Percentiles rank a stretch among this genome's conserved stretches.
Evolutionary conservation across 2,888 invertebrate genomes (phyloP).

Genomic region (Eristalinus aeneus): DNA sequence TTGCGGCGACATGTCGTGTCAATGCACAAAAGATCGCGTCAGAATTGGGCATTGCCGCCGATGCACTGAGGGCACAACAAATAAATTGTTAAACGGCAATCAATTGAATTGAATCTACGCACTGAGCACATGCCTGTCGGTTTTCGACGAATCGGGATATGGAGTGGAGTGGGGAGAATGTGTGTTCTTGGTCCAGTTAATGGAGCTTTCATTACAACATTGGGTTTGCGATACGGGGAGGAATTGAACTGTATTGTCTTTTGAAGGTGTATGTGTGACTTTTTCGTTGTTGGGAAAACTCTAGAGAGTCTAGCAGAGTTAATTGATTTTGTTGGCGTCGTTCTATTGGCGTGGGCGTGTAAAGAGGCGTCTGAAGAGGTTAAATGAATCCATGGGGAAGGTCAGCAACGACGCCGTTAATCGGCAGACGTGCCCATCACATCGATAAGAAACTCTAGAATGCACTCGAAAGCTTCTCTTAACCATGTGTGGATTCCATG

Average conservation of each 20-base stretch:
- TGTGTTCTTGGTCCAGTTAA: slow-evolving; percentile 1
- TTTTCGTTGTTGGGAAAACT: neutral
- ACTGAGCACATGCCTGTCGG: slow-evolving; percentile 42
- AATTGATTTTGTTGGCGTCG: too few species aligned
- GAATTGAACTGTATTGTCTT: slow-evolving; percentile 7
- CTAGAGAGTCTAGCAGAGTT: too few species aligned
- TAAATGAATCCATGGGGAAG: too few species aligned
- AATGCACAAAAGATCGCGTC: neutral
- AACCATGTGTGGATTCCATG: too few species aligned
- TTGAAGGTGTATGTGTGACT: slow-evolving; percentile 14
- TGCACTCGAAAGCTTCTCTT: too few species aligned
- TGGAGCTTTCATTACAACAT: slow-evolving; percentile 45
- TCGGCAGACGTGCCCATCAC: too few species aligned
- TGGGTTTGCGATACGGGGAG: slow-evolving; percentile 1
- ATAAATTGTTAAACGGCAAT: slow-evolving; percentile 32
- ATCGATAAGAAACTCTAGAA: too few species aligned
- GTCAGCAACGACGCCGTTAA: too few species aligned
- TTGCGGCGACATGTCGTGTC: neutral
- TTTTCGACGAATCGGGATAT: slow-evolving; percentile 9
- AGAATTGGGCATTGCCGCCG: neutral
- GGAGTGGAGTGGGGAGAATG: neutral
- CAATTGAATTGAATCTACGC: slow-evolving; percentile 45
- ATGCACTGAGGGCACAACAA: neutral
- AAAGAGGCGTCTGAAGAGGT: too few species aligned
- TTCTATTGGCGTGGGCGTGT: too few species aligned